Base-by-base conservation (phyloP, 2,888 invertebrate genomes). In the Doris montereyensis region DNA sequence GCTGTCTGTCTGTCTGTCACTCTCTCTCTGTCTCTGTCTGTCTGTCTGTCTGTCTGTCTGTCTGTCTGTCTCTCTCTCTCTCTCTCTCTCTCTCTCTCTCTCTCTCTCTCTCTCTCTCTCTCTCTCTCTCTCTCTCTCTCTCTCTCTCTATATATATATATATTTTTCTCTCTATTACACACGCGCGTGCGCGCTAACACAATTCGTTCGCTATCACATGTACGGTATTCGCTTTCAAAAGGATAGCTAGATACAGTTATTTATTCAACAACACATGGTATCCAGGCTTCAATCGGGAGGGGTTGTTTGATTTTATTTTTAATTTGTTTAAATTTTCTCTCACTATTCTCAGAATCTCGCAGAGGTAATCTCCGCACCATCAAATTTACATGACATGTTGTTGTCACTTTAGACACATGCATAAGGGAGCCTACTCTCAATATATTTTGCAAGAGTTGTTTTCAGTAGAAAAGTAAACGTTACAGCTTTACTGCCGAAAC, bases 81-180 rank as follows among this genome's bases (percentile, higher is more conserved):
- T 70, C 70, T 70, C 3, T 70, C 70, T 70, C 32, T 70, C 30
- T 70, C 30, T 30, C 34, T 70, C 32, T 70, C n/a, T 70, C 70
- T 70, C 2, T 70, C 70, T 4, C n/a, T 70, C 70, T 32, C 70
- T 70, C 10, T 32, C 32, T 30, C 4, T 70, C 70, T 70, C 4
- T 30, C 70, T 70, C 2, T 70, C 70, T 70, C 4, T 70, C 68
- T 68, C 68, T 30, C 30, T 28, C 26, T 68, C 8, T 68, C 30
- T 30, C 30, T 30, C 26, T 28, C 68, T 28, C 68, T 68, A n/a
- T n/a, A n/a, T n/a, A n/a, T 10, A 26, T 26, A 65, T 10, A 71
- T 79, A 35, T 17, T 72, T 26, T 8, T 2, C 17, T 52, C 67
- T 30, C 17, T 4, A 26, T 5, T 2, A 58, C 32, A 60, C 17